Evolutionary conservation across 2,888 invertebrate species (phyloP).

Genomic region (Yponomeuta cagnagella): DNA sequence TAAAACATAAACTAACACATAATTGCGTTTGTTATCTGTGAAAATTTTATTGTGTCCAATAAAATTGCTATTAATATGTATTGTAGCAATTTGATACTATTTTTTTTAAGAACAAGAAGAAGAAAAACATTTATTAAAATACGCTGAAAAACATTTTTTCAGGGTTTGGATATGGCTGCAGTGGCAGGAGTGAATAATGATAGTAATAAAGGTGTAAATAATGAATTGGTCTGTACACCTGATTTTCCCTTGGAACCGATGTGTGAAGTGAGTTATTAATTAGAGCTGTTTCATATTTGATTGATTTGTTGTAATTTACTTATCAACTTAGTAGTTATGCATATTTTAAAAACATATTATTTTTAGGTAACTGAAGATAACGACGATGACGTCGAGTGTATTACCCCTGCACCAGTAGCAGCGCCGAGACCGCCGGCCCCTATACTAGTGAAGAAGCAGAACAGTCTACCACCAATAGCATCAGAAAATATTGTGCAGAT

Average conservation of each 20-base stretch:
- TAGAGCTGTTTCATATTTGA: neutral
- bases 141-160: slow-evolving; percentile 15
- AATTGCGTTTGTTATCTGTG: no score
- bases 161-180: slow-evolving; percentile 63
- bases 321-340: no score
- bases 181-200: slow-evolving; percentile 30
- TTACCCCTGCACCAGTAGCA: slow-evolving; percentile 54
- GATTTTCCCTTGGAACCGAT: slow-evolving; percentile 70
- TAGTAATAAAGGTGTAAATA: slow-evolving; percentile 39
- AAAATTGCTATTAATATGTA: no score
- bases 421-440: neutral
- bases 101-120: neutral
- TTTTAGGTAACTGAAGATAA: slow-evolving; percentile 60
- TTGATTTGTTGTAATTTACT: no score
- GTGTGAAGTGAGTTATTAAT: slow-evolving; percentile 50
- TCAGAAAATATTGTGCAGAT: slow-evolving; percentile 65
- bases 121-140: no score
- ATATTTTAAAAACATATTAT: neutral
- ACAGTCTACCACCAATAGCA: slow-evolving; percentile 34
- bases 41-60: no score
- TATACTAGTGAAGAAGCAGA: neutral
- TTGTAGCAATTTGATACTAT: neutral
- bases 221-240: slow-evolving; percentile 78
- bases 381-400: slow-evolving; percentile 67
- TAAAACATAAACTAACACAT: no score